Base-by-base conservation (phyloP, 2,113 vertebrate genomes). In the Syngnathus typhle region DNA sequence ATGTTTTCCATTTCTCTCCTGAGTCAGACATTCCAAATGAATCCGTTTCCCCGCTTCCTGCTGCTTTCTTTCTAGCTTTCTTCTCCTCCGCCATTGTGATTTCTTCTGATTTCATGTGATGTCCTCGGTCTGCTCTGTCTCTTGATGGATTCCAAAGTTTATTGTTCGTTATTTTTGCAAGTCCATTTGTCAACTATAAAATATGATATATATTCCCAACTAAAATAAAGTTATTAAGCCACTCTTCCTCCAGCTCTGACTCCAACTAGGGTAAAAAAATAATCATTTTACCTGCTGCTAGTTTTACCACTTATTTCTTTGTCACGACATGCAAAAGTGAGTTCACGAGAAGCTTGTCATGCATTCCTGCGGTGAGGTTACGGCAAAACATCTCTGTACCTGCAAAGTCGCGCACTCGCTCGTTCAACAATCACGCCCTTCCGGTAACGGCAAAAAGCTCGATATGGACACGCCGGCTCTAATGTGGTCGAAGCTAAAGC, bases 291-390 rank as follows among this genome's bases (percentile, higher is more conserved):
- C 8, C 11, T 55, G 52, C 21, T 27, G 11, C 21, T 55, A 21
- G 21, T 32, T 39, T 41, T 2, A 76, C 78, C 72, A 60, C 67
- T 73, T 70, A 43, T 43, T 2, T 16, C 67, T 56, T 66, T 59
- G 75, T 54, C 47, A 64, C 64, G 12, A 66, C 16, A 11, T 65
- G 77, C 64, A 71, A 73, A 69, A 68, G 38, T 21, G 58, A 65
- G 7, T 5, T 63, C 70, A 32, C 38, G 7, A 27, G 18, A 6
- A 2, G 36, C 46, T 7, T 54, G 72, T 64, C 67, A 32, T 72
- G 63, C 72, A 66, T 78, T 81, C 71, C 60, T 77, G 27, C 1
- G 16, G 59, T 64, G 60, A 87, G 88, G 88, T 89, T 90, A 89
- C 88, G 89, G 88, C 74, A 12, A 51, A 74, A 66, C 60, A 5